These are phyloP conservation scores for Prosopocoilus inquinatus DNA, from an alignment of 2,888 invertebrate genomes.

Conservation along the genomic window DNA sequence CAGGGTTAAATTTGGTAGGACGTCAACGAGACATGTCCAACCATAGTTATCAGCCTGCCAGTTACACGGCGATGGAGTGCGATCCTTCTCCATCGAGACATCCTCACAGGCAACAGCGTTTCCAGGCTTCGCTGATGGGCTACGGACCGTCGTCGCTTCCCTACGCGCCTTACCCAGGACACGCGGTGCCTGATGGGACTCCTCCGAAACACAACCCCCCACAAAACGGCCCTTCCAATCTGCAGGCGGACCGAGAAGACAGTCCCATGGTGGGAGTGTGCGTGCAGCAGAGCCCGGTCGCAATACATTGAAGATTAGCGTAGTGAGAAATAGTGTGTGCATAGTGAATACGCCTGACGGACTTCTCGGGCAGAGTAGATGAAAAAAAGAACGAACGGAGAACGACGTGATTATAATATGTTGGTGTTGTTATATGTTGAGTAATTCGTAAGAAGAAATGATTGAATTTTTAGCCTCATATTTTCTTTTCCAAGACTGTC, in stretches of 20 bases:
- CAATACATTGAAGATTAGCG: constrained; percentile 67
- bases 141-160: constrained; percentile 49
- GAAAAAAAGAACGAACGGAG: neutral
- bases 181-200: constrained; percentile 42
- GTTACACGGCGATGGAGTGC: constrained; percentile 71
- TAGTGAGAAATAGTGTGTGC: constrained; percentile 12
- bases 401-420: constrained; percentile 17
- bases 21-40: constrained; percentile 43
- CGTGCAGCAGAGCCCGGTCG: constrained; percentile 90
- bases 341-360: constrained; percentile 1
- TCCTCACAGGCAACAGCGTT: constrained; percentile 40
- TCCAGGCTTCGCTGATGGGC: constrained; percentile 46
- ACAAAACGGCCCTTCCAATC: constrained; percentile 42
- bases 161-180: constrained; percentile 48
- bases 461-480: constrained; percentile 4
- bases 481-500: constrained; percentile 8
- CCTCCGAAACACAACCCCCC: constrained; percentile 33
- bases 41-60: constrained; percentile 36
- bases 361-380: neutral
- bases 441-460: constrained; percentile 17
- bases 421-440: constrained; percentile 22
- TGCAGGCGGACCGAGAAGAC: constrained; percentile 60
- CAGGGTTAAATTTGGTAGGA: constrained; percentile 53
- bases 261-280: constrained; percentile 87
- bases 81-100: constrained; percentile 61